Evolutionary conservation across 2,797 vertebrate genomes (phyloP), one percentile per base, ranked within the genome.

Genomic region (Remorina albescens): DNA sequence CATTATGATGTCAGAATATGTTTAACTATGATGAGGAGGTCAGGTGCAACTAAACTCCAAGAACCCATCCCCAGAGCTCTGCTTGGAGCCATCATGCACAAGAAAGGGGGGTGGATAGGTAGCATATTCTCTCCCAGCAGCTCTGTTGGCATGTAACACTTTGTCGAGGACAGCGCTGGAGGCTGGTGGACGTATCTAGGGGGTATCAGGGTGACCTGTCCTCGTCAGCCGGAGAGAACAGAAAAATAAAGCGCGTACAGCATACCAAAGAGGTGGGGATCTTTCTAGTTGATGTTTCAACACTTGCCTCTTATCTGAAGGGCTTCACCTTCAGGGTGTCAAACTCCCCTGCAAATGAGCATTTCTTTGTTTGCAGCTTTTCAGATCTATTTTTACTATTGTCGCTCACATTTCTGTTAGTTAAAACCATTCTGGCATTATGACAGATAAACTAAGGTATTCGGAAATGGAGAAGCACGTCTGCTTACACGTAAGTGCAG

Each of bases 141-240:
- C 77, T 65, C 46, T 28, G 85, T 65, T 70, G 54, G 66, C 41
- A 67, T 84, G 82, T 78, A 83, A 78, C 75, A 72, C 83, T 79
- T 87, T 84, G 88, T 82, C 8, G 71, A 86, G 87, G 84, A 90
- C 88, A 83, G 70, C 4, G 76, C 87, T 78, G 70, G 72, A 85
- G 88, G 79, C 85, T 64, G 64, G 65, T 37, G 86, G 86, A 89
- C 85, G 79, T 81, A 90, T 89, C 86, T 61, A 71, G 76, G 80
- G 72, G 80, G 84, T 88, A 80, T 91, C 85, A 90, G 86, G 89
- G 89, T 89, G 91, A 93, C 91, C 88, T 65, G 83, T 83, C 69
- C 86, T 87, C 82, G 10, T 82, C 86, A 84, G 55, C 58, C 47
- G 58, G 11, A 66, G 47, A 51, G 79, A 61, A 64, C 53, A 66